Conservation (phyloP, 2,888 invertebrate genomes). For the Thelaira solivaga region DNA sequence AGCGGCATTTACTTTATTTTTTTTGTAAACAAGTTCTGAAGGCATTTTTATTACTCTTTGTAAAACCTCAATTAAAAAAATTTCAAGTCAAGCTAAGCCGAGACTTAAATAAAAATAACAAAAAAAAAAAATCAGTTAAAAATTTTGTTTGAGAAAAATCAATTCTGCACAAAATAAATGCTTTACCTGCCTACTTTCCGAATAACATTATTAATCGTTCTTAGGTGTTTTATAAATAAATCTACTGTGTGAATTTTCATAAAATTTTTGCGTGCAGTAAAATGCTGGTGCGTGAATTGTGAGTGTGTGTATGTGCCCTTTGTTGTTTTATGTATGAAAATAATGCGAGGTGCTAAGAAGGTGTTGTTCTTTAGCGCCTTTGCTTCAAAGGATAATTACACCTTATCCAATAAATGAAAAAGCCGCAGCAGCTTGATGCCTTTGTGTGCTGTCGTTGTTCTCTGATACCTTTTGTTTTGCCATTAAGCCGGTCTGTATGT, state of each 20-base stretch:
- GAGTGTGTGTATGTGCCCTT: conserved; percentile 12
- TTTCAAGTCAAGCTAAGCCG: conserved; percentile 13
- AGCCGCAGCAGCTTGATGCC: conserved; percentile 62
- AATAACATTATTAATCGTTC: conserved; percentile 21
- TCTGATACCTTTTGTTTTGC: conserved; percentile 25
- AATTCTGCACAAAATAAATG: conserved; percentile 36
- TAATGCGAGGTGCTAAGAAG: conserved; percentile 71
- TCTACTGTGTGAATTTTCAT: conserved; percentile 48
- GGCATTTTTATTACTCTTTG: not conserved
- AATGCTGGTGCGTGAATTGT: conserved; percentile 1
- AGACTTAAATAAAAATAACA: no score
- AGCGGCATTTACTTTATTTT: conserved; percentile 8
- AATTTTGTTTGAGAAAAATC: conserved; percentile 16
- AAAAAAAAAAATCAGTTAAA: no score
- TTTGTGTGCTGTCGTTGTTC: conserved; percentile 46
- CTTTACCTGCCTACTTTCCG: conserved; percentile 46
- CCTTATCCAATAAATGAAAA: conserved; percentile 66
- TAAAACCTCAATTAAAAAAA: conserved; percentile 36
- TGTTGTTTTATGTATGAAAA: conserved; percentile 12
- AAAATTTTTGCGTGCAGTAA: conserved; percentile 47
- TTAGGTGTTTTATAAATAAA: conserved; percentile 8
- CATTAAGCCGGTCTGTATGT: not conserved
- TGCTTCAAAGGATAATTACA: conserved; percentile 71
- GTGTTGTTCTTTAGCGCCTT: conserved; percentile 75
- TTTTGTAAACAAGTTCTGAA: not conserved